These are phyloP conservation scores for Tuta absoluta DNA, from an alignment of 2,888 invertebrate genomes.

Conservation along the genomic window DNA sequence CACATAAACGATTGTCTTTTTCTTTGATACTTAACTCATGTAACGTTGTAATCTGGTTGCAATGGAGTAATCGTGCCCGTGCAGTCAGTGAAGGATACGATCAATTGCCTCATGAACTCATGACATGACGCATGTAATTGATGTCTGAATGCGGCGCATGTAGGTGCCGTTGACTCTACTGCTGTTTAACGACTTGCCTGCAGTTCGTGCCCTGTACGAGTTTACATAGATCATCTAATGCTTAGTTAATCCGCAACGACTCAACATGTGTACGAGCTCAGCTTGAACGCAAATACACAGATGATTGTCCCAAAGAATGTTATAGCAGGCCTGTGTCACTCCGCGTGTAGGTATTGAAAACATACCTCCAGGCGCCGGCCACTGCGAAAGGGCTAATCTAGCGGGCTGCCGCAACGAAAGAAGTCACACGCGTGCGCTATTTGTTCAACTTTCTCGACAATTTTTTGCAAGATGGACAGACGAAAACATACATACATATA, in stretches of 20 bases:
- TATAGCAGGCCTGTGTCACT: too few relatives aligned
- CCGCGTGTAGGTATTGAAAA: too few relatives aligned
- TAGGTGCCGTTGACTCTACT: conserved; percentile 48
- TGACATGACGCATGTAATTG: conserved; percentile 40
- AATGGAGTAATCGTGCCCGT: conserved; percentile 3
- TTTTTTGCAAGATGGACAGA: too few relatives aligned
- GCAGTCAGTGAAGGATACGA: conserved; percentile 31
- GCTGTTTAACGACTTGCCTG: conserved; percentile 43
- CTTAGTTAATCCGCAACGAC: background rate
- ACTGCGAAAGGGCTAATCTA: too few relatives aligned
- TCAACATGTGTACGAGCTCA: background rate
- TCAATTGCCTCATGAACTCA: conserved; percentile 37
- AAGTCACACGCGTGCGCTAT: too few relatives aligned
- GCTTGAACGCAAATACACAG: conserved; percentile 6
- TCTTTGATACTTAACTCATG: background rate
- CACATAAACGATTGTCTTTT: background rate
- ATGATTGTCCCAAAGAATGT: conserved; percentile 3
- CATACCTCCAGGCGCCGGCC: too few relatives aligned
- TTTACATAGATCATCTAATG: conserved; percentile 1
- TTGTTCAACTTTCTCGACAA: too few relatives aligned
- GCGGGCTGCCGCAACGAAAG: too few relatives aligned
- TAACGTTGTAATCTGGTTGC: background rate
- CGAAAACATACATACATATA: too few relatives aligned
- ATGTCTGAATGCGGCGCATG: conserved; percentile 40
- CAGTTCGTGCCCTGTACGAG: conserved; percentile 31